Conservation (phyloP, 1,140 invertebrate genomes). For the Diachasmimorpha longicaudata region DNA sequence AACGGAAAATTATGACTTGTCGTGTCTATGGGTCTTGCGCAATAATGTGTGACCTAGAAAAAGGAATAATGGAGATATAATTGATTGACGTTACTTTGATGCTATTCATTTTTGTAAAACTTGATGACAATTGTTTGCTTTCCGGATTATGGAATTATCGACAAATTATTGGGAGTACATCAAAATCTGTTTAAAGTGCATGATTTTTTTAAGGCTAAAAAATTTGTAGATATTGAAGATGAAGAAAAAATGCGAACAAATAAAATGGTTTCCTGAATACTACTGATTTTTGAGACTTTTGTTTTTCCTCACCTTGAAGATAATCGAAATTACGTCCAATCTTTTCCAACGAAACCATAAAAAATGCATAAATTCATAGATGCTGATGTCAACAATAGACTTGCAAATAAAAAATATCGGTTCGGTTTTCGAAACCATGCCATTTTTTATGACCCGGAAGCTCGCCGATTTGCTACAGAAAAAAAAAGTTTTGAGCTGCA, state of each 20-base stretch:
- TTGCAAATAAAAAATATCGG: neutral
- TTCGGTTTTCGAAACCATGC: neutral
- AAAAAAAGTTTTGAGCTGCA: no score
- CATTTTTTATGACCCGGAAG: neutral
- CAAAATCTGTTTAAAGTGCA: no score
- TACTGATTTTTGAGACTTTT: neutral
- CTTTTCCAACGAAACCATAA: neutral
- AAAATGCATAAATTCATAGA: neutral
- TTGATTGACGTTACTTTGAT: neutral
- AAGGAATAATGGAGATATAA: neutral
- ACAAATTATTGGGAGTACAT: no score
- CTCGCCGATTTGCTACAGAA: no score
- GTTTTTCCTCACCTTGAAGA: neutral
- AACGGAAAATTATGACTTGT: neutral
- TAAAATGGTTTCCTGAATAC: neutral
- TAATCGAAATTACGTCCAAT: neutral
- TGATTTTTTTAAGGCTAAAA: neutral
- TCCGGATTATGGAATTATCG: neutral
- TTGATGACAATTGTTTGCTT: neutral
- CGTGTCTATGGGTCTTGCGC: neutral
- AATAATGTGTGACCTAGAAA: neutral
- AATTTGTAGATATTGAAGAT: neutral
- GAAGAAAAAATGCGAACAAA: neutral
- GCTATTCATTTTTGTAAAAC: neutral
- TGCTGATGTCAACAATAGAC: neutral